These are phyloP conservation scores for Apostichopus parvimensis DNA, from an alignment of 35 echinoderm and acorn worm species.

Conservation along the genomic window DNA sequence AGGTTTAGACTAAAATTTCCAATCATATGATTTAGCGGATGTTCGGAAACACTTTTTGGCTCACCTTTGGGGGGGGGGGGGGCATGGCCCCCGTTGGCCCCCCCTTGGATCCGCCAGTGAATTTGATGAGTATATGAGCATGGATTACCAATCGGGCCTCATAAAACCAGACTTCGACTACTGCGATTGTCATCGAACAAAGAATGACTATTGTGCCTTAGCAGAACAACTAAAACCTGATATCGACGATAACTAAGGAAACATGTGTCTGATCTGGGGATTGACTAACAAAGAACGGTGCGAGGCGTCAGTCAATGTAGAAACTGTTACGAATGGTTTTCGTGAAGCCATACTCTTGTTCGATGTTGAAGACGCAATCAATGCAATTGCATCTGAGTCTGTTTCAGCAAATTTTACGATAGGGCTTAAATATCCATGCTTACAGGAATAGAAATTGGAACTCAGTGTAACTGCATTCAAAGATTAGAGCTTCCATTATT, in stretches of 20 bases:
- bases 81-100: too few relatives aligned
- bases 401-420: not conserved
- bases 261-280: not conserved
- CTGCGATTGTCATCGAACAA: not conserved
- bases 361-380: not conserved
- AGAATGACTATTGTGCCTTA: not conserved
- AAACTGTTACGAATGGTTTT: not conserved
- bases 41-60: too few relatives aligned
- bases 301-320: not conserved
- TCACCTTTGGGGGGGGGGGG: too few relatives aligned
- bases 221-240: not conserved
- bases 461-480: too few relatives aligned
- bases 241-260: not conserved
- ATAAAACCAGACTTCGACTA: not conserved
- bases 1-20: too few relatives aligned
- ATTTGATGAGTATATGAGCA: not conserved
- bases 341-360: not conserved
- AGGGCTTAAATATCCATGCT: not conserved
- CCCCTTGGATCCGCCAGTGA: too few relatives aligned
- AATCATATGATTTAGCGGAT: too few relatives aligned
- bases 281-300: not conserved
- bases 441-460: not conserved
- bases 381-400: not conserved
- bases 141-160: not conserved
- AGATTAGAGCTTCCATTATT: too few relatives aligned